Evolutionary conservation across 35 echinoderm and acorn worm species (phyloP), one percentile per base, ranked within the genome.

Genomic region (Apostichopus japonicus): DNA sequence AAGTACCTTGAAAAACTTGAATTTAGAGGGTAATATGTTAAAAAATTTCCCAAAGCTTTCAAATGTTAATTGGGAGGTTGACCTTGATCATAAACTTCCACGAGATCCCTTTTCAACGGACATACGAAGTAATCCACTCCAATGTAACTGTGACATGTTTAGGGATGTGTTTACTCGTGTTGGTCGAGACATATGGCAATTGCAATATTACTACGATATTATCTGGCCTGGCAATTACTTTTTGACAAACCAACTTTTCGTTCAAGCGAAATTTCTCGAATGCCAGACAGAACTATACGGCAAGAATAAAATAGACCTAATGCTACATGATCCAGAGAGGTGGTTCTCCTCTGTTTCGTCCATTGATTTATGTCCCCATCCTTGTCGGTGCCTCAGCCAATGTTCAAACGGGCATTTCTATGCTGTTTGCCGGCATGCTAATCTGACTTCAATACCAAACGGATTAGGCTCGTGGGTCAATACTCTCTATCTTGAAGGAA

Each of bases 101-200:
- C 1, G 9, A 86, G 15, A 15, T 55, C 83, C 83, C 9, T 56
- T 86, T 24, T 55, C 25, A 23, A 86, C 83, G 13, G 24, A 59
- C 21, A 15, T 86, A 23, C 11, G 59, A 2, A 14, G 54, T 16
- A 86, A 86, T 59, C 51, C 55, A 24, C 51, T 86, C 11, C 6
- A 54, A 0, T 86, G 83, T 55, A 55, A 56, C 5, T 86, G 83
- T 86, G 83, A 86, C 8, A 86, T 86, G 83, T 86, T 86, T 59
- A 7, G 9, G 25, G 83, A 21, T 59, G 11, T 86, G 9, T 86
- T 86, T 86, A 58, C 21, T 0, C 86, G 17, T 53, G 79, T 65
- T 24, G 54, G 58, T 15, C 1, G 22, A 10, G 83, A 55, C 6
- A 5, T 4, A 16, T 86, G 53, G 53, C 22, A 56, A 6, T 24